A percentile compares a stretch with the other conserved stretches of the same genome.
phyloP scores from a whole-genome alignment of 1,140 invertebrate species.

The Caenorhabditis brenneri region DNA sequence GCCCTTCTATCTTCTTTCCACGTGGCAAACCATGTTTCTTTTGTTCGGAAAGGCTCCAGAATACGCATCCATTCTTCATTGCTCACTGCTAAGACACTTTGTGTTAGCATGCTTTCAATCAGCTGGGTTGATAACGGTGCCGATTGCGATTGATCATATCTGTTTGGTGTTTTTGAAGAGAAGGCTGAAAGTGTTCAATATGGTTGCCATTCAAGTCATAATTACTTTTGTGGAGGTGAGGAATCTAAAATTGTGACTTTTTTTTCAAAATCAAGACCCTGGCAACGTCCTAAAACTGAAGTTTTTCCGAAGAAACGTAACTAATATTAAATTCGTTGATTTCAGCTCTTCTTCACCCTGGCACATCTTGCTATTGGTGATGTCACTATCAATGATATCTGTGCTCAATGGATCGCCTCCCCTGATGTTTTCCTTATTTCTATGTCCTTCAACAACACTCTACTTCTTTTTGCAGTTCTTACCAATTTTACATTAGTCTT shows the following conservation, averaged over 20 bases:
- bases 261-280: neutral
- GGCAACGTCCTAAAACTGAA: no score
- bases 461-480: neutral
- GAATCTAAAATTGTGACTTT: neutral
- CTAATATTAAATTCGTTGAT: no score
- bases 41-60: neutral
- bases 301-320: no score
- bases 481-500: neutral
- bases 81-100: neutral
- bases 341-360: neutral
- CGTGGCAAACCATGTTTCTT: constrained; percentile 22
- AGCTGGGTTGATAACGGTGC: neutral
- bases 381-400: constrained; percentile 22
- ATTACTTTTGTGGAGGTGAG: neutral
- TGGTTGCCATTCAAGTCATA: neutral
- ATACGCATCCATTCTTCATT: neutral
- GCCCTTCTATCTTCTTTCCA: constrained; percentile 24
- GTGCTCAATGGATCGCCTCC: constrained; percentile 14
- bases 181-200: constrained; percentile 29
- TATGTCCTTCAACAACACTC: constrained; percentile 24
- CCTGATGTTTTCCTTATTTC: constrained; percentile 14
- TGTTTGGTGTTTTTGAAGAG: constrained; percentile 1
- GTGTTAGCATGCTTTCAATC: neutral
- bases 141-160: neutral
- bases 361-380: neutral